These are phyloP conservation scores for Antedon mediterranea DNA, from an alignment of 53 echinoderm and acorn worm species.

Conservation along the genomic window DNA sequence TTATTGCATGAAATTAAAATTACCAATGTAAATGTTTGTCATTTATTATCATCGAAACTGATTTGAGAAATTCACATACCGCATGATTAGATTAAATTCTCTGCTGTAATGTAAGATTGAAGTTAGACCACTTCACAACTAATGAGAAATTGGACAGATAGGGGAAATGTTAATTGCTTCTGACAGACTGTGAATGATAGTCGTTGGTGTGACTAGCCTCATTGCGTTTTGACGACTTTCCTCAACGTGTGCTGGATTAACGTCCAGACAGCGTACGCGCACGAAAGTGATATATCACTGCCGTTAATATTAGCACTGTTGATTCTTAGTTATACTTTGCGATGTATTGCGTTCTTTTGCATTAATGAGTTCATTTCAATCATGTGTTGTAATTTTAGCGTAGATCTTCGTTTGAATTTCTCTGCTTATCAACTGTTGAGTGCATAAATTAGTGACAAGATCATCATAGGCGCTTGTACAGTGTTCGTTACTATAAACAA, in stretches of 20 bases:
- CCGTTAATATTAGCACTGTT: not conserved
- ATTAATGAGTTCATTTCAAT: no score
- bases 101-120: not conserved
- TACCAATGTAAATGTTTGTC: no score
- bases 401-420: no score
- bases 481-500: no score
- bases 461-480: no score
- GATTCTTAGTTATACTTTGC: not conserved
- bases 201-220: not conserved
- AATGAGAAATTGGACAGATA: not conserved
- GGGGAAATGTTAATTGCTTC: not conserved
- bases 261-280: not conserved
- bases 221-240: not conserved
- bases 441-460: no score
- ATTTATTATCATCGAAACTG: no score
- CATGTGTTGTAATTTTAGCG: no score
- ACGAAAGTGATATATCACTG: not conserved
- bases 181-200: not conserved
- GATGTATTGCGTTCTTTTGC: not conserved
- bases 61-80: no score
- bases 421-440: no score
- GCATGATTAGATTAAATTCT: not conserved
- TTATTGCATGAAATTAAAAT: no score
- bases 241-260: not conserved
- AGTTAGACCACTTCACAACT: not conserved